A percentile compares a stretch with the other conserved stretches of the same genome.
Evolutionary conservation across 2,888 invertebrate species (phyloP).

Genomic region (Trissolcus brochymenae): DNA sequence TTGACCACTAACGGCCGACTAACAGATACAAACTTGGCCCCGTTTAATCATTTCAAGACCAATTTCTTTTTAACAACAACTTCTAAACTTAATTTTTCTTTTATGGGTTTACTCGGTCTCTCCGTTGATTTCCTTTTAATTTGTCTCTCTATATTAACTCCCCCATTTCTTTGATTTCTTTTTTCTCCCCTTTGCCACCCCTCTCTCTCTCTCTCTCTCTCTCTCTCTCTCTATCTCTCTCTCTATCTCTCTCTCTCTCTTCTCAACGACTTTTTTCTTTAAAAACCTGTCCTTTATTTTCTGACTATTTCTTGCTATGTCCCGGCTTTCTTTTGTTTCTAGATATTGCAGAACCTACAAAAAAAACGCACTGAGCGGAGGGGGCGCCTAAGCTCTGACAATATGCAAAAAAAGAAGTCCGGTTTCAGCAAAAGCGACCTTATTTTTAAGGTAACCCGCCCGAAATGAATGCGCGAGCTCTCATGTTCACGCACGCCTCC

Average conservation of each 20-base stretch:
- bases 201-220: conserved; percentile 59
- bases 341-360: conserved; percentile 99
- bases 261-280: conserved; percentile 69
- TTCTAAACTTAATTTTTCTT: conserved; percentile 60
- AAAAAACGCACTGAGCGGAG: conserved; percentile 98
- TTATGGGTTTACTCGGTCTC: conserved; percentile 54
- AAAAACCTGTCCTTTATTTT: conserved; percentile 69
- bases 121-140: conserved; percentile 46
- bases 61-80: conserved; percentile 51
- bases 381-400: conserved; percentile 96
- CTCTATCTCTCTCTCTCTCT: conserved; percentile 59
- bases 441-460: conserved; percentile 97
- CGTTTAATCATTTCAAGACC: conserved; percentile 38
- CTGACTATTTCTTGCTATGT: conserved; percentile 86
- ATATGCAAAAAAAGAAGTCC: conserved; percentile 90
- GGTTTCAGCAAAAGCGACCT: conserved; percentile 97
- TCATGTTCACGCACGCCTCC: conserved; percentile 69
- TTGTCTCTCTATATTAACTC: conserved; percentile 20
- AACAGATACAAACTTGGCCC: conserved; percentile 35
- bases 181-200: conserved; percentile 17
- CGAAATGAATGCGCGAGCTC: conserved; percentile 75
- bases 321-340: conserved; percentile 89
- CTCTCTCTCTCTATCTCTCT: conserved; percentile 53
- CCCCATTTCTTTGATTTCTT: conserved; percentile 20
- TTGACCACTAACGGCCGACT: conserved; percentile 39